Base-by-base conservation (phyloP, 2,113 vertebrate species). In the Esox niger region DNA sequence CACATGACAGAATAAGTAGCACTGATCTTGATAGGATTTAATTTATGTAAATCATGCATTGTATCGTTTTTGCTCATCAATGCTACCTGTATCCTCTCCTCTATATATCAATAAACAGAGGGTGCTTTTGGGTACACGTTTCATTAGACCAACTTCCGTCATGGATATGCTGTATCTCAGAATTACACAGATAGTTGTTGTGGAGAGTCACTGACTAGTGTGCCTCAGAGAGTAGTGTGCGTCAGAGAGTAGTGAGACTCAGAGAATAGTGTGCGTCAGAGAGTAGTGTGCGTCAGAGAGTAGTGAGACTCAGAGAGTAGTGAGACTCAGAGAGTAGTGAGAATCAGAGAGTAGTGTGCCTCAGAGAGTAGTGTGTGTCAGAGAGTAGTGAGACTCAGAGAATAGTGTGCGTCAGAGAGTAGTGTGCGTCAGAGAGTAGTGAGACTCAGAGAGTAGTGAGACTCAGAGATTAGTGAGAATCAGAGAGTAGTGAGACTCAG, bases 1-100 rank as follows among this genome's bases (percentile, higher is more conserved):
- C 20, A 10, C 13, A 15, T 78, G 77, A 83, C 77, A 54, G 78
- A 82, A 83, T 82, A 72, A 82, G 70, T 73, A 67, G 70, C 62
- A 68, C 20, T 56, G 77, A 81, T 78, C 68, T 70, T 31, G 64
- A 71, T 67, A 52, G 26, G 25, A 32, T 29, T 59, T 5, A 21
- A 21, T 21, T 52, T 52, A 21, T 52, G 47, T n/a, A 52, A 21
- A 23, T 52, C 2, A 52, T 52, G n/a, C 11, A 43, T 15, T 43
- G 38, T 43, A 43, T 3, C 15, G 13, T 43, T 43, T 43, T 15
- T 43, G 15, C 1, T 43, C 3, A 4, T 43, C 3, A 43, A 43
- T 43, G 38, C 38, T 43, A 15, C 15, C 38, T 43, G 17, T 17
- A 17, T 17, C 13, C 13, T 43, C 38, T 43, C 15, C n/a, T n/a